Evolutionary conservation across 1,140 invertebrate species (phyloP).

Genomic region (Neodiprion pinetum): DNA sequence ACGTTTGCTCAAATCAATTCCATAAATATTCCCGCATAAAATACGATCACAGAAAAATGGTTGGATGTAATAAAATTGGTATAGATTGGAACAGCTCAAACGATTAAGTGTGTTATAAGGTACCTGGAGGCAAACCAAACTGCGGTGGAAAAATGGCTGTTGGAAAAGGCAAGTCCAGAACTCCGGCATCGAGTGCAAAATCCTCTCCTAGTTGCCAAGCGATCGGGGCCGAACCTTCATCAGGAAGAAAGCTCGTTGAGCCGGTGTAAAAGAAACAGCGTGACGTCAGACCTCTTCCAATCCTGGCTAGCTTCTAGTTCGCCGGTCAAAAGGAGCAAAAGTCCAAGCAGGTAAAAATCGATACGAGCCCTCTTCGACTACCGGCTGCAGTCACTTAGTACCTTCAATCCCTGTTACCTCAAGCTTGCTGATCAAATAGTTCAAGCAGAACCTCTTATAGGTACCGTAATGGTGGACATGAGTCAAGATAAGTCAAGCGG

Average conservation of each 20-base stretch:
- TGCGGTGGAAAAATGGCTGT: constrained; percentile 74
- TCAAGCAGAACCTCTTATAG: neutral
- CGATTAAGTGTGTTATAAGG: constrained; percentile 30
- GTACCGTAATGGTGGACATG: constrained; percentile 12
- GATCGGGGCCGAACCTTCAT: constrained; percentile 47
- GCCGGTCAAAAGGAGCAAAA: constrained; percentile 65
- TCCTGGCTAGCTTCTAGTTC: constrained; percentile 77
- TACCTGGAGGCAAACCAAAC: constrained; percentile 67
- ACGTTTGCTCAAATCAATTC: too few species aligned
- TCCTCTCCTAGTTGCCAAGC: constrained; percentile 32
- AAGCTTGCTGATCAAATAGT: neutral
- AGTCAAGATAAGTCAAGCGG: neutral
- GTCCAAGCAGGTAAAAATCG: constrained; percentile 67
- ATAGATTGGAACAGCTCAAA: too few species aligned
- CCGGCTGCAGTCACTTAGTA: constrained; percentile 8
- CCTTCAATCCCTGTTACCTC: constrained; percentile 19
- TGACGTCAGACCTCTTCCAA: constrained; percentile 85
- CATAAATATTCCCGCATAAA: too few species aligned
- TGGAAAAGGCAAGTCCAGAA: constrained; percentile 73
- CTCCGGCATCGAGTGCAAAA: constrained; percentile 61
- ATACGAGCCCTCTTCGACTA: too few species aligned
- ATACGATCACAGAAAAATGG: too few species aligned
- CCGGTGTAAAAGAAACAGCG: constrained; percentile 70
- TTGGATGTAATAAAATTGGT: too few species aligned
- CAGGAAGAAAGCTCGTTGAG: constrained; percentile 56